These are phyloP conservation scores for Xanthorhoe designata DNA, from an alignment of 2,888 invertebrate species.

Conservation along the genomic window DNA sequence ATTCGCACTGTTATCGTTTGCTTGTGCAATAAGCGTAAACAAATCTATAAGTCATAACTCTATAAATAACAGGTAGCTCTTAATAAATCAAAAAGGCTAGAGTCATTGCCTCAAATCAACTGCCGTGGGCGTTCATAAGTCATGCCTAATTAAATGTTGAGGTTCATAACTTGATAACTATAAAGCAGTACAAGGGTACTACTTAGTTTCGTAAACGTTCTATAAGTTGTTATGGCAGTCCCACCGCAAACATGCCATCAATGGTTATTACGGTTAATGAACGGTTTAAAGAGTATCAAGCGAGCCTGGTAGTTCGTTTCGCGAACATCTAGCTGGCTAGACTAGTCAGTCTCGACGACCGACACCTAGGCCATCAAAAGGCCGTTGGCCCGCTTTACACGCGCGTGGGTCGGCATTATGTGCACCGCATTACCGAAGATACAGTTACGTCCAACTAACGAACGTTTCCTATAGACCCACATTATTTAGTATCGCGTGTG, in stretches of 20 bases:
- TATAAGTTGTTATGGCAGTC: conserved; percentile 33
- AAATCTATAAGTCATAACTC: conserved; percentile 37
- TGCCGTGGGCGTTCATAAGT: conserved; percentile 75
- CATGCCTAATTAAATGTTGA: conserved; percentile 78
- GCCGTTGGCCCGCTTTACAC: conserved; percentile 73
- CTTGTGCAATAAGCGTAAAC: conserved; percentile 24
- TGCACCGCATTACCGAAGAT: conserved; percentile 63
- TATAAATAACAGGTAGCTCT: conserved; percentile 53
- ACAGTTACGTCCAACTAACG: conserved; percentile 66
- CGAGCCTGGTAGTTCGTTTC: conserved; percentile 18
- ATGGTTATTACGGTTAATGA: conserved; percentile 22
- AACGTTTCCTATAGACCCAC: conserved; percentile 66
- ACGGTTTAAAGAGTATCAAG: conserved; percentile 21
- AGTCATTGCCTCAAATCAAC: conserved; percentile 68
- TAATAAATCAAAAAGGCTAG: conserved; percentile 74
- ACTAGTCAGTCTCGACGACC: conserved; percentile 56
- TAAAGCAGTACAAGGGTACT: conserved; percentile 50
- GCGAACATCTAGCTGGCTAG: conserved; percentile 51
- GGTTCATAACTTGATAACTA: conserved; percentile 71
- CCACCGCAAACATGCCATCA: conserved; percentile 43
- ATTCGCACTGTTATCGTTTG: conserved; percentile 31
- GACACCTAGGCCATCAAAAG: conserved; percentile 64
- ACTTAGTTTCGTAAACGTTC: conserved; percentile 51
- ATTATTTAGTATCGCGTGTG: conserved; percentile 69
- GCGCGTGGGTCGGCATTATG: conserved; percentile 73